These are phyloP conservation scores for Acrossocheilus fasciatus DNA, from an alignment of 2,797 vertebrate genomes.

Conservation along the genomic window DNA sequence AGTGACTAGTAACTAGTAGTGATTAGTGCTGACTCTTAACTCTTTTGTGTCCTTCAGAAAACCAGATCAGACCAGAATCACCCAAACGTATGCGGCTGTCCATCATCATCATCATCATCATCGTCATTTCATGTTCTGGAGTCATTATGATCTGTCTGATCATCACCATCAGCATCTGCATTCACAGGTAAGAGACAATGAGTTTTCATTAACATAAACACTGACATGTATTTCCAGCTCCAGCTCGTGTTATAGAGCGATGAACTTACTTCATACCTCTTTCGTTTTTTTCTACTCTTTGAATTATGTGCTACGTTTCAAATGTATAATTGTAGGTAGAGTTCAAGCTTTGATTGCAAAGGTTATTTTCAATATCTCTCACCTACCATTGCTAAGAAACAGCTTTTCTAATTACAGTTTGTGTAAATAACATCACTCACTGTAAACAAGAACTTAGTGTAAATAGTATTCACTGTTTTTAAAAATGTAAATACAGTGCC, in stretches of 20 bases:
- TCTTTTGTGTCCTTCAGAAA: not conserved
- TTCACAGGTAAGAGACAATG: not conserved
- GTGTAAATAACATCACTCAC: not conserved
- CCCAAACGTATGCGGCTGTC: not conserved
- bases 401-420: not conserved
- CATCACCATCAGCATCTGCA: not conserved
- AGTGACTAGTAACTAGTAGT: not conserved
- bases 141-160: not conserved
- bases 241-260: not conserved
- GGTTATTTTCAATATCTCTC: too few species aligned
- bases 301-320: not conserved
- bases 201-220: not conserved
- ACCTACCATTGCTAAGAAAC: too few species aligned
- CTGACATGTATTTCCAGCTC: not conserved
- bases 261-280: too few species aligned
- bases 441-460: not conserved
- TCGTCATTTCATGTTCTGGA: constrained; percentile 11
- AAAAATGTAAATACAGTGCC: not conserved
- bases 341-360: too few species aligned
- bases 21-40: not conserved
- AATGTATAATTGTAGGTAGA: not conserved
- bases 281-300: too few species aligned
- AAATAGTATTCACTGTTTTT: not conserved
- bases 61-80: too few species aligned
- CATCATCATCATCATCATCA: not conserved